Evolutionary conservation across 2,888 invertebrate species (phyloP).

Genomic region (Xanthorhoe spadicearia): DNA sequence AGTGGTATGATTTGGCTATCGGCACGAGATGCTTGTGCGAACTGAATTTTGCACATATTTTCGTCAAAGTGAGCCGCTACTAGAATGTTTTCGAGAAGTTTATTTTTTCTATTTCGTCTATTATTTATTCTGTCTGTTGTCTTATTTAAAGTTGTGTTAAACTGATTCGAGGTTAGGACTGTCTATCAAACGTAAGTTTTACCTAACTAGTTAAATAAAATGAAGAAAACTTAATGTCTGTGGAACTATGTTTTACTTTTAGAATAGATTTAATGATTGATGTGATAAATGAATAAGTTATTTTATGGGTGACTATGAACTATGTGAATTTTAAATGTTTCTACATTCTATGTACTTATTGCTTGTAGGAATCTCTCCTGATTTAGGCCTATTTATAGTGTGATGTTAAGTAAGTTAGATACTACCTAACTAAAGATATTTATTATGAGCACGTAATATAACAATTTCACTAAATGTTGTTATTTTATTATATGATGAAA

Average conservation of each 20-base stretch:
- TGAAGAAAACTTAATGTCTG: background rate
- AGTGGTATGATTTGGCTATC: too few relatives aligned
- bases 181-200: too few relatives aligned
- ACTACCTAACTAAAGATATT: conserved; percentile 30
- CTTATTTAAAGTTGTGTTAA: too few relatives aligned
- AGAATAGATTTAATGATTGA: background rate
- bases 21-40: too few relatives aligned
- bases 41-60: too few relatives aligned
- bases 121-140: too few relatives aligned
- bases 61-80: too few relatives aligned
- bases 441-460: conserved; percentile 43
- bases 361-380: conserved; percentile 9
- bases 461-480: conserved; percentile 31
- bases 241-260: background rate
- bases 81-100: too few relatives aligned
- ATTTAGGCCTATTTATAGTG: background rate
- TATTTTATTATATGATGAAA: background rate
- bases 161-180: too few relatives aligned
- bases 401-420: conserved; percentile 13
- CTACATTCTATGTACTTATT: background rate
- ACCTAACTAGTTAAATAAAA: too few relatives aligned
- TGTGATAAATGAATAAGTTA: background rate
- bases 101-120: too few relatives aligned
- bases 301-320: background rate
- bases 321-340: background rate